Evolutionary conservation across 2,888 invertebrate species (phyloP).

Genomic region (Caradrina kadenii): DNA sequence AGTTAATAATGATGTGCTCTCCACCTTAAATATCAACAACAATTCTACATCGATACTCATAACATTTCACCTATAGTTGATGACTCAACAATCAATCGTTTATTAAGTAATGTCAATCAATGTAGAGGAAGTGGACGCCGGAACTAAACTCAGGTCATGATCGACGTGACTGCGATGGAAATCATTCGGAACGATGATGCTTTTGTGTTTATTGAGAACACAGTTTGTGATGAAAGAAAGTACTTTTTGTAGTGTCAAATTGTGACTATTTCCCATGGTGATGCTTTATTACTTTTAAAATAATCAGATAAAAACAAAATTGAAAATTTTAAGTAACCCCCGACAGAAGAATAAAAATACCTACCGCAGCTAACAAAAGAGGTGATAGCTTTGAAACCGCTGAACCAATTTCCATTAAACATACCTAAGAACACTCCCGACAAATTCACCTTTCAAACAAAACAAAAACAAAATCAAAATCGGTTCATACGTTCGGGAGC

Average conservation of each 20-base stretch:
- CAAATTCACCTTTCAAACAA: too few relatives aligned
- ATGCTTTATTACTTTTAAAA: neutral
- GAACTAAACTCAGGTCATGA: conserved; percentile 56
- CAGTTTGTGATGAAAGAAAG: conserved; percentile 34
- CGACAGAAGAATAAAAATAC: too few relatives aligned
- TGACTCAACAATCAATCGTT: conserved; percentile 50
- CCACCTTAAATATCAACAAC: neutral
- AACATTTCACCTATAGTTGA: conserved; percentile 28
- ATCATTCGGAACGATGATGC: conserved; percentile 36
- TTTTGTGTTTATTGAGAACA: conserved; percentile 44
- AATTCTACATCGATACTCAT: neutral
- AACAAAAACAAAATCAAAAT: too few relatives aligned
- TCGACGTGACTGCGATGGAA: conserved; percentile 48
- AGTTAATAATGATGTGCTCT: too few relatives aligned
- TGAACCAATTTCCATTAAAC: too few relatives aligned
- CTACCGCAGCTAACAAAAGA: too few relatives aligned
- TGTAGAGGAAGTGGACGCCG: conserved; percentile 58
- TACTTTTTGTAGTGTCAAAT: conserved; percentile 1
- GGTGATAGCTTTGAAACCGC: too few relatives aligned
- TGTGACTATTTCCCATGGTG: neutral
- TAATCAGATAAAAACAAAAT: too few relatives aligned
- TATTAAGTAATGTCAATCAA: conserved; percentile 48
- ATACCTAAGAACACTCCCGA: too few relatives aligned
- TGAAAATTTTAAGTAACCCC: too few relatives aligned
- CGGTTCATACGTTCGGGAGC: too few relatives aligned